Evolutionary conservation across 2,888 invertebrate genomes (phyloP), one percentile per base, ranked within the genome.

Genomic region (Congeria kusceri): DNA sequence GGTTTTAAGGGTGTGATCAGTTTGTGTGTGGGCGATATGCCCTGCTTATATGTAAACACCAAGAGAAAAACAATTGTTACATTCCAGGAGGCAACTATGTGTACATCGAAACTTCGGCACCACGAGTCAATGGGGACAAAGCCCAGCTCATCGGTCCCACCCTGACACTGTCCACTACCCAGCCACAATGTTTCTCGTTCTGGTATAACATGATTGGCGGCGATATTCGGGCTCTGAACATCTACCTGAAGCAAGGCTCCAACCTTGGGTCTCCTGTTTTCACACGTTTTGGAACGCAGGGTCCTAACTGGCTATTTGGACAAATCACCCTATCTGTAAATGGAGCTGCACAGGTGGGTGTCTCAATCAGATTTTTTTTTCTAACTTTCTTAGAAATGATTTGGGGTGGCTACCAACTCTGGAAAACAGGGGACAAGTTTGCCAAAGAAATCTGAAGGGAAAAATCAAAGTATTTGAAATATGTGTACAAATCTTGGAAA

Each of bases 111-210:
- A 84, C 95, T 0, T 93, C 95, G 5, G 95, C 94, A 82, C 95
- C 95, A 0, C 91, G 95, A 68, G 85, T 94, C 74, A 94, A 94
- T 0, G 95, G 95, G 0, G 95, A 95, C 87, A 93, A 93, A 58
- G 95, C 95, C 0, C 92, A 94, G 76, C 76, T 92, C 25, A 57
- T 86, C 53, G 88, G 89, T 70, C 89, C 89, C n/a, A 64, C 68
- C 0, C 56, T 87, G 7, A 79, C 66, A 23, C 18, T 57, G 13
- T 7, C 72, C 66, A 44, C 82, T 77, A 77, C 62, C 44, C 85
- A 85, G 27, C 71, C 83, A 9, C 65, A 70, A 65, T 91, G 90
- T 66, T 85, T 91, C 53, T 80, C 84, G 18, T 90, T 91, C 81
- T 91, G 89, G 89, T 91, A 91, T 73, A 89, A 87, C 71, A 91